Base-by-base conservation (phyloP, 2,113 vertebrate genomes). In the Notothenia rossii region DNA sequence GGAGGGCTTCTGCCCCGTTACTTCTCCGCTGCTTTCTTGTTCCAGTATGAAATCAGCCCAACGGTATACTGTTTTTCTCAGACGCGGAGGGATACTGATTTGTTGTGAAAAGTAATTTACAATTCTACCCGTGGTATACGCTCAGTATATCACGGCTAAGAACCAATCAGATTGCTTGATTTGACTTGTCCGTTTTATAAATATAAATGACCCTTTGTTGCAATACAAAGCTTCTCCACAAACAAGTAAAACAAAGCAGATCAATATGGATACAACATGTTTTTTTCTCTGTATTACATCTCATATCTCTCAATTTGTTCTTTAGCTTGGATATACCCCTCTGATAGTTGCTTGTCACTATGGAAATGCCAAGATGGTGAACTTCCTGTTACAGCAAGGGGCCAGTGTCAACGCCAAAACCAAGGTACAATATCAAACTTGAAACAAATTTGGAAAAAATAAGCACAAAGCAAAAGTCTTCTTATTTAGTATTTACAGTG, bases 301-400 rank as follows among this genome's bases (percentile, higher is more conserved):
- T 62, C 12, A 3, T 40, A 40, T 40, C 36, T 40, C 36, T 40
- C 36, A 7, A 40, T 7, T 7, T 7, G 17, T 60, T 2, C 29
- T 17, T 59, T 91, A 99, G 98, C 96, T 99, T 20, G 98, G 98
- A 77, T 99, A 99, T 58, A 98, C 96, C 46, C 97, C 98, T 92
- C 95, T 99, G 79, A 99, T 99, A 63, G 97, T 99, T 78, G 98
- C 98, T 15, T 99, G 97, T 94, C 98, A 99, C 93, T 98, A 99
- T 88, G 98, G 98, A 89, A 99, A 99, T 83, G 94, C 96, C 87
- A 99, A 99, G 94, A 99, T 97, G 95, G 98, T 99, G 85, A 99
- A 97, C 94, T 98, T 99, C 85, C 96, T 99, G 64, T 94, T 99
- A 87, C 96, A 98, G 83, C 96, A 98, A 43, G 97, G 97, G 69